Evolutionary conservation across 2,797 vertebrate species (phyloP), one percentile per base, ranked within the genome.

Genomic region (Sarcoramphus papa): DNA sequence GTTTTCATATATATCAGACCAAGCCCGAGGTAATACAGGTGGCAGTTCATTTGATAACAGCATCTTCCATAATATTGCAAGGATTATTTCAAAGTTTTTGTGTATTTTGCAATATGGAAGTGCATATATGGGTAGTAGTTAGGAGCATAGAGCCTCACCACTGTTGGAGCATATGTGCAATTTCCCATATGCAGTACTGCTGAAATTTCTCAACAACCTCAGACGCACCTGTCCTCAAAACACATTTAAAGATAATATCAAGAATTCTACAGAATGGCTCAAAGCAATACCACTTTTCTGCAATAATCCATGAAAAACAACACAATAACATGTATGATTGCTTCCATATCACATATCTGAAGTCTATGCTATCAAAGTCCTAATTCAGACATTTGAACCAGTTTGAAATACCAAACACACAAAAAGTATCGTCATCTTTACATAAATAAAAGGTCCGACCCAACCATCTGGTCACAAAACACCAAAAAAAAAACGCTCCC

Each of bases 81-180:
- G 6, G 14, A 75, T 50, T 63, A 68, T 68, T 94, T 72, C 85
- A 24, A 47, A 16, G 1, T 0, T 21, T 86, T 70, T 23, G 7
- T 62, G 4, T 47, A 35, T 70, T 86, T 93, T 89, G 23, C 6
- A 53, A 9, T 19, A 56, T 22, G 24, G n/a, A 83, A 56, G 15
- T 45, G 5, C 11, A 15, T 5, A 9, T 37, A 3, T 12, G 25
- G 12, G 12, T 14, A 63, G 18, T 14, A 65, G 11, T 43, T 56
- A 37, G 2, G 16, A 78, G 16, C 9, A 3, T 47, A 45, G 48
- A 74, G 23, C 14, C 50, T 67, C 31, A 35, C 4, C 3, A 14
- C 8, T 17, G 7, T 43, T 57, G 35, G 33, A 80, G 6, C 10
- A 43, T 7, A 27, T 0, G 0, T 53, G 35, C 10, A 24, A 10